These are phyloP conservation scores for Digitonthophagus gazella DNA, from an alignment of 2,888 invertebrate species.

Conservation along the genomic window DNA sequence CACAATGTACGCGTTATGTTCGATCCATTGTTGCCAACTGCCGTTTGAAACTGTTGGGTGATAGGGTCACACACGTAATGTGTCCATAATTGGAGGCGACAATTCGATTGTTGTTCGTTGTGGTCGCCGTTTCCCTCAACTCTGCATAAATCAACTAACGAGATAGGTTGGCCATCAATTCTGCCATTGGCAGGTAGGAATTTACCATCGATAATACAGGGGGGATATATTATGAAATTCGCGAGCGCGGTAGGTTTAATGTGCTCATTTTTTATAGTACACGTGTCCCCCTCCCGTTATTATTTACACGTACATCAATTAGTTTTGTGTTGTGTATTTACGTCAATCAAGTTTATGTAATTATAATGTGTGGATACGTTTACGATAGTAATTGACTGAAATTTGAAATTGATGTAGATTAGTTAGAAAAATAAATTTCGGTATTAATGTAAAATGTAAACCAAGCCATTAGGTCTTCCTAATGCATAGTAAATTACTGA, in stretches of 20 bases:
- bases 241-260: background rate
- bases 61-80: background rate
- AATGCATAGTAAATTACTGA: background rate
- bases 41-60: background rate
- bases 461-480: too few relatives aligned
- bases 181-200: background rate
- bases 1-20: background rate
- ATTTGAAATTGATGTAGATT: too few relatives aligned
- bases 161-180: background rate
- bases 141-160: background rate
- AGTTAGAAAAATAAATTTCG: too few relatives aligned
- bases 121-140: background rate
- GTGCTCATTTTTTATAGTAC: too few relatives aligned
- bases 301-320: background rate
- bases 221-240: background rate
- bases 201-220: background rate
- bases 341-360: background rate
- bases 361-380: too few relatives aligned
- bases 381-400: too few relatives aligned
- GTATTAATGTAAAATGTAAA: too few relatives aligned
- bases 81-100: background rate
- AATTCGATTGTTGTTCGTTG: background rate
- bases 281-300: too few relatives aligned
- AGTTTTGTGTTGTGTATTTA: background rate
- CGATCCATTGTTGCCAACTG: background rate